Evolutionary conservation across 2,113 vertebrate species (phyloP).

Genomic region (Centropus unirufus): DNA sequence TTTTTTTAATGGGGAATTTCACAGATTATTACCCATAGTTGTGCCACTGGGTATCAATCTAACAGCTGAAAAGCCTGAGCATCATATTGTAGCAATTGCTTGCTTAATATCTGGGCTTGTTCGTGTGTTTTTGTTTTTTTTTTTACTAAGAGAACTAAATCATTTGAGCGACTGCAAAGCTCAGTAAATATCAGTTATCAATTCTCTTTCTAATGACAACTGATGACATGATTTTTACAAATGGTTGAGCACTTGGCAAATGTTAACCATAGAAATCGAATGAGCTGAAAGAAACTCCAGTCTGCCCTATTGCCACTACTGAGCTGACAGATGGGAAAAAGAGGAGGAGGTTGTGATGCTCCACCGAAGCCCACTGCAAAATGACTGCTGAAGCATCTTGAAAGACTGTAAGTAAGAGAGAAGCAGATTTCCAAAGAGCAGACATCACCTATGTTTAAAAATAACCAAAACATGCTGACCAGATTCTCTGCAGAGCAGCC

Average conservation of each 20-base stretch:
- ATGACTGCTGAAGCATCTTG: constrained; percentile 18
- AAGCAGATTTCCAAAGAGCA: not conserved
- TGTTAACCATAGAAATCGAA: constrained; percentile 39
- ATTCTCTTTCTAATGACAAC: constrained; percentile 62
- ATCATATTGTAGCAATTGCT: not conserved
- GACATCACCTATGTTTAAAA: not conserved
- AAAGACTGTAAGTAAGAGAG: not conserved
- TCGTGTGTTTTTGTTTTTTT: not conserved
- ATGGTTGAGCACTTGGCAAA: constrained; percentile 62
- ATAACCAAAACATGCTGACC: not conserved
- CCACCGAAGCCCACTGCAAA: not conserved
- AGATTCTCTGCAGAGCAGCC: not conserved
- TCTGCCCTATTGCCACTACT: constrained; percentile 8
- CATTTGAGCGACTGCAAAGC: constrained; percentile 22
- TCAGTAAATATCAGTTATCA: constrained; percentile 51
- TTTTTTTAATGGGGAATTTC: not conserved
- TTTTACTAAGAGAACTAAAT: not conserved
- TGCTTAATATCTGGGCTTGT: not conserved
- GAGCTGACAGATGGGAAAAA: constrained; percentile 60
- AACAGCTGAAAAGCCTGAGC: not conserved
- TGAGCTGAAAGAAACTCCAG: constrained; percentile 55
- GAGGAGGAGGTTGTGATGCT: constrained; percentile 41
- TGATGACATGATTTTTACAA: constrained; percentile 69
- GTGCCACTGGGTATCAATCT: not conserved
- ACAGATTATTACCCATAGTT: constrained; percentile 1